Percentiles rank a stretch among this genome's conserved stretches.
Evolutionary conservation across 2,797 vertebrate genomes (phyloP).

Genomic region (Megaceryle alcyon): DNA sequence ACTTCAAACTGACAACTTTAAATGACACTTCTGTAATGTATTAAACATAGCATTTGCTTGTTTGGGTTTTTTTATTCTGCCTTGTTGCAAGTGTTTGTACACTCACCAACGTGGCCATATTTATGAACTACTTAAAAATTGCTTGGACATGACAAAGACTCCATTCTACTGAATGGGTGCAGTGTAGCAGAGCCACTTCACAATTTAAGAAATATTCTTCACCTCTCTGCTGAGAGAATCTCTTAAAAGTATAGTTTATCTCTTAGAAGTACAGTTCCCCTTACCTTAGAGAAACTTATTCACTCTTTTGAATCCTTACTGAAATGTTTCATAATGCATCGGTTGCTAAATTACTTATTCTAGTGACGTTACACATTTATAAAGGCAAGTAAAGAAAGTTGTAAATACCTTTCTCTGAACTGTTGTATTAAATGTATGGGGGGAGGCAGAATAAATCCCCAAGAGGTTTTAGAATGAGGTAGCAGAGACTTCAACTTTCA

Average conservation of each 20-base stretch:
- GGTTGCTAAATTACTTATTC: neutral
- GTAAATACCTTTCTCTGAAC: neutral
- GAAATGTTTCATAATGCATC: neutral
- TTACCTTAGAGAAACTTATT: neutral
- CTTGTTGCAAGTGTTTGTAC: neutral
- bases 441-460: neutral
- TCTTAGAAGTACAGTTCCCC: neutral
- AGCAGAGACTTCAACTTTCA: neutral
- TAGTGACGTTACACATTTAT: neutral
- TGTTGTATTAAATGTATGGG: too few relatives aligned
- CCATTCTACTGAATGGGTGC: neutral
- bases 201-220: neutral
- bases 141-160: neutral
- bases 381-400: neutral
- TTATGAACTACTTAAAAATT: neutral
- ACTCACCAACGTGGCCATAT: fast-evolving
- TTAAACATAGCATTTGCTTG: neutral
- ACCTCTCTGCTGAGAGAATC: neutral
- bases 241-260: neutral
- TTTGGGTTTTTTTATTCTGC: neutral
- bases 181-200: neutral
- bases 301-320: neutral
- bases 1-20: neutral
- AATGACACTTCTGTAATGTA: neutral
- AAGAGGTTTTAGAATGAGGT: neutral